Evolutionary conservation across 2,113 vertebrate species (phyloP), one percentile per base, ranked within the genome.

Genomic region (Carassius auratus): DNA sequence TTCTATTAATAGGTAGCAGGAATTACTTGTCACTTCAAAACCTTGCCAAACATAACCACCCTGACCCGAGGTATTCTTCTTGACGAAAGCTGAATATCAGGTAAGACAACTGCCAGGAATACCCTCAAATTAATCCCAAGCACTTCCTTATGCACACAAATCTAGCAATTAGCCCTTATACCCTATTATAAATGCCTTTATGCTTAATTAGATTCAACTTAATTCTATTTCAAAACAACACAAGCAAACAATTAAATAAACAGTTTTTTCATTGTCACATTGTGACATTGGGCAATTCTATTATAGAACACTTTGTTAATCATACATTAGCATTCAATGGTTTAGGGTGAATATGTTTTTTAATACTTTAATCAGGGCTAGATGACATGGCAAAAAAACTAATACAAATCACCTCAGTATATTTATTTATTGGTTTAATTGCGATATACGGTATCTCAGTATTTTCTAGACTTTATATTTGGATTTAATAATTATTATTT

Each of bases 61-160:
- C 68, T 69, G 36, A 23, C 68, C 80, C 36, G 26, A 88, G 57
- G 76, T 68, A 68, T 14, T 36, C 23, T 82, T 86, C 57, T 66
- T 76, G 59, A 66, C 2, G 42, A n/a, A 82, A 42, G 80, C 13
- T 55, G 81, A 75, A 57, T 68, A 86, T 86, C 84, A 86, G 68
- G 75, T 69, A 80, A 83, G 42, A 68, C 81, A 79, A 68, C 52
- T 79, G 87, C 73, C 48, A 5, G 85, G 81, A 86, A 88, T 71
- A 30, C 75, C 42, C 15, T 14, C 21, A 71, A 80, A n/a, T 8
- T 1, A 86, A 81, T 86, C 55, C 59, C 71, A 6, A 42, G 76
- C 59, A 86, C 64, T 88, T 88, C 87, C 87, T 86, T 75, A 23
- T 84, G 79, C 30, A 83, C 74, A 62, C 68, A 71, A 66, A 86